Evolutionary conservation across 2,113 vertebrate genomes (phyloP), one percentile per base, ranked within the genome.

Genomic region (Cyprinus carpio): DNA sequence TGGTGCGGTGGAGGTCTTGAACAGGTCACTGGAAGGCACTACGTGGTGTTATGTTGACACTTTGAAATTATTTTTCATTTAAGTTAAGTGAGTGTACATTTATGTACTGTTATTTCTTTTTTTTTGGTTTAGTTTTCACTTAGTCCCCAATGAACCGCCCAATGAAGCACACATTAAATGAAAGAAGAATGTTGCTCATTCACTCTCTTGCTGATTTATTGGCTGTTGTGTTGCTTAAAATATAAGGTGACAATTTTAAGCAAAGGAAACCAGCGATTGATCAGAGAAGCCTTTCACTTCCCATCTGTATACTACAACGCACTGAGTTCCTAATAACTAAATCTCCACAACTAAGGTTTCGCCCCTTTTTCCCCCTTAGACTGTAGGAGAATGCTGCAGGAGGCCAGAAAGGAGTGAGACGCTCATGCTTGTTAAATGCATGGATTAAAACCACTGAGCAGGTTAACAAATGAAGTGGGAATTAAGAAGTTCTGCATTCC

Each of bases 381-480:
- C 3, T 75, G 40, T 16, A 49, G 71, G 71, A 49, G 40, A 75
- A 46, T 46, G 40, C 62, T n/a, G 85, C 82, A 88, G 83, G 88
- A 88, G 87, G 81, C 87, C 15, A 87, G 69, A 82, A 87, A 86
- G 23, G 89, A 85, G 92, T 90, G 90, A 90, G 87, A 31, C 65
- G 60, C 75, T 65, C 34, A 78, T 71, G 37, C 46, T 74, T 86
- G 82, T 87, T 64, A 76, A 86, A 80, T 76, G 37, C 64, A 54
- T 69, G 72, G 85, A 84, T 86, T 91, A 87, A 83, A 49, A 88
- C 90, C 91, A 91, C 90, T 92, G 91, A 93, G 90, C 90, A 91
- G 91, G 91, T 94, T 94, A 91, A 91, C 90, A 92, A 92, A 94
- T 94, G 93, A 94, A 94, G 89, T 93, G 90, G 89, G 92, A 94